Evolutionary conservation across 1,140 invertebrate species (phyloP), one percentile per base, ranked within the genome.

Genomic region (Ladona fulva): DNA sequence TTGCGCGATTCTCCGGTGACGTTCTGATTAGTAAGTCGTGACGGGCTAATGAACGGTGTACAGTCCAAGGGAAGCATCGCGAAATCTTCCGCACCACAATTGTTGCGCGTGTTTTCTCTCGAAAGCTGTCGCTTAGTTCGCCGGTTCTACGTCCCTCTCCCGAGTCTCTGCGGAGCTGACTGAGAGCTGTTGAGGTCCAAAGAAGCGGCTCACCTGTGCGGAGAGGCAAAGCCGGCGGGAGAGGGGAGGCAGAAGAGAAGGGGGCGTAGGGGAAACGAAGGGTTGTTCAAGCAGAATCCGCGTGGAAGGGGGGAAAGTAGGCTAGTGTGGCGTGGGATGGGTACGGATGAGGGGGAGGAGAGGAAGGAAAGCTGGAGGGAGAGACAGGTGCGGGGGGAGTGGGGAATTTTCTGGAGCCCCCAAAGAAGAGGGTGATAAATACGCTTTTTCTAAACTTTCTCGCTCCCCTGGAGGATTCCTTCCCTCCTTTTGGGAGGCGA

Each of bases 291-390:
- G n/a, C 12, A 66, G 52, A 66, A 66, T 66, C 52, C n/a, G 52
- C n/a, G 52, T 66, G 52, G 52, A 66, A 66, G 52, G 52, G 52
- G 52, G 52, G 52, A 66, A 66, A 66, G 52, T 66, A 66, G 52
- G 52, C 52, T 66, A 66, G 52, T 66, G 52, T 66, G 52, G 52
- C 52, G 52, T 66, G 52, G 52, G 52, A 66, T 66, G 52, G 52
- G 52, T 16, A 66, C n/a, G 16, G 52, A 22, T 5, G n/a, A 12
- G 52, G 44, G 44, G 19, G 44, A 52, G 44, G 44, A n/a, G n/a
- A n/a, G 29, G 29, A 37, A 37, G 29, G 29, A 37, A 37, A 37
- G 29, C 29, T 37, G 29, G 29, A 37, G 29, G 29, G 29, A 37
- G 29, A 37, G 29, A 37, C 29, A 37, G 29, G 29, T 37, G 29